Conservation (phyloP, 2,888 invertebrate species). For the Quadroppia sp. region DNA sequence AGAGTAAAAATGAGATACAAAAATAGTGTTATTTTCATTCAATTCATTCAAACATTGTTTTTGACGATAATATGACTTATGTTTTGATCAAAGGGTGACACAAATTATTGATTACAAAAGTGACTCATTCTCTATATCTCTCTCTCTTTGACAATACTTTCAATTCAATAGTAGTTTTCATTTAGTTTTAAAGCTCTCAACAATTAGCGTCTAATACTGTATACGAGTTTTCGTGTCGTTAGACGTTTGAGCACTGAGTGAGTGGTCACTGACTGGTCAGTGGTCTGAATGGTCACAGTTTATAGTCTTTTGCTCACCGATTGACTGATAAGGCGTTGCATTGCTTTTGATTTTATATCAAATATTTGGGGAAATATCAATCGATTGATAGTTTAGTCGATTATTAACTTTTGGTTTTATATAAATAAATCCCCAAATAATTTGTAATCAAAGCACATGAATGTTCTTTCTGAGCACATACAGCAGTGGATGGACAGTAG, state of each 20-base stretch:
- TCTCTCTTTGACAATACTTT: background rate
- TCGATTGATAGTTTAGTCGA: slow-evolving; percentile 1
- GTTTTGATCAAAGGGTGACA: slow-evolving; percentile 15
- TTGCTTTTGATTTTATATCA: slow-evolving; percentile 20
- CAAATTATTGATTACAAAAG: slow-evolving; percentile 27
- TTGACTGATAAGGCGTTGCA: slow-evolving; percentile 30
- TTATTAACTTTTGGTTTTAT: background rate
- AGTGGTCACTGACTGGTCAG: background rate
- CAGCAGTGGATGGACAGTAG: background rate
- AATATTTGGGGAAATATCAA: slow-evolving; percentile 21
- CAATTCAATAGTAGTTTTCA: background rate
- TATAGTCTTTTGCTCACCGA: slow-evolving; percentile 27
- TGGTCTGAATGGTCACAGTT: slow-evolving; percentile 35
- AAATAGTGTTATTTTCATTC: background rate
- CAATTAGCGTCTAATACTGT: background rate
- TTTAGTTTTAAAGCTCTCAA: background rate
- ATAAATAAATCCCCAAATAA: slow-evolving; percentile 24
- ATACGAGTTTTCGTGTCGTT: background rate
- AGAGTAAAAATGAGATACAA: slow-evolving; percentile 24
- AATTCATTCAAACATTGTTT: background rate
- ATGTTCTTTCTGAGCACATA: slow-evolving; percentile 34
- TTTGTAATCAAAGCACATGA: slow-evolving; percentile 30
- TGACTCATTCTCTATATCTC: slow-evolving; percentile 10
- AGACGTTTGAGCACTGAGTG: background rate
- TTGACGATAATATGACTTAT: slow-evolving; percentile 7